These are phyloP conservation scores for Epizoanthus stellaris DNA, from an alignment of 92 coral and sea anemone species.

Conservation along the genomic window DNA sequence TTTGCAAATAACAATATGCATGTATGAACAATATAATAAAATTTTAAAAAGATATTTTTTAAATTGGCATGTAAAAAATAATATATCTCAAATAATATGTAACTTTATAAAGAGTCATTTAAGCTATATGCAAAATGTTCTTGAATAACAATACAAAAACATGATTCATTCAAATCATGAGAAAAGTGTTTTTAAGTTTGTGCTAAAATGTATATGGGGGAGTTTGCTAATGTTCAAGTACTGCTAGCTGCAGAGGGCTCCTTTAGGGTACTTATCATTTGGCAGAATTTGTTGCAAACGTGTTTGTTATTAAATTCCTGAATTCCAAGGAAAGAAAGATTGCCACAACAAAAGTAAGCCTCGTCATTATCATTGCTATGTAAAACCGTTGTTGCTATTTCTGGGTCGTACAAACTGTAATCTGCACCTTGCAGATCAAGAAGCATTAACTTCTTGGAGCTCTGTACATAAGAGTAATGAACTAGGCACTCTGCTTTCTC, in stretches of 20 bases:
- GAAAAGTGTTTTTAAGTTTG: neutral
- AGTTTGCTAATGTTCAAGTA: neutral
- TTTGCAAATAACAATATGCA: neutral
- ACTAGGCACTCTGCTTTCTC: constrained; percentile 52
- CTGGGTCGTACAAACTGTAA: constrained; percentile 52
- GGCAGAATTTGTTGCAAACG: constrained; percentile 42
- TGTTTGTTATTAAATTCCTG: constrained; percentile 22
- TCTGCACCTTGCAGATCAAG: constrained; percentile 59
- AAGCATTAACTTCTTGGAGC: constrained; percentile 50
- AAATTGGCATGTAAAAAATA: neutral
- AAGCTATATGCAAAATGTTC: too few species aligned
- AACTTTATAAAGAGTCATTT: too few species aligned
- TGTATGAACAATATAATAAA: neutral
- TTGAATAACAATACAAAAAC: too few species aligned
- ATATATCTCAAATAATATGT: neutral
- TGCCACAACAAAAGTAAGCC: constrained; percentile 51
- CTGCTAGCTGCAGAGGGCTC: neutral
- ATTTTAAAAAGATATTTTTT: neutral
- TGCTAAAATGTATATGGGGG: neutral
- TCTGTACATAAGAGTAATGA: constrained; percentile 40
- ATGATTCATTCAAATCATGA: too few species aligned
- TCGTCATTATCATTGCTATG: constrained; percentile 2
- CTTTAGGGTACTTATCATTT: constrained; percentile 7
- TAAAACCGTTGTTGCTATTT: constrained; percentile 47
- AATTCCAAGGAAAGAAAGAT: constrained; percentile 28